Conservation (phyloP, 1,140 invertebrate genomes). For the Melitaea cinxia region DNA sequence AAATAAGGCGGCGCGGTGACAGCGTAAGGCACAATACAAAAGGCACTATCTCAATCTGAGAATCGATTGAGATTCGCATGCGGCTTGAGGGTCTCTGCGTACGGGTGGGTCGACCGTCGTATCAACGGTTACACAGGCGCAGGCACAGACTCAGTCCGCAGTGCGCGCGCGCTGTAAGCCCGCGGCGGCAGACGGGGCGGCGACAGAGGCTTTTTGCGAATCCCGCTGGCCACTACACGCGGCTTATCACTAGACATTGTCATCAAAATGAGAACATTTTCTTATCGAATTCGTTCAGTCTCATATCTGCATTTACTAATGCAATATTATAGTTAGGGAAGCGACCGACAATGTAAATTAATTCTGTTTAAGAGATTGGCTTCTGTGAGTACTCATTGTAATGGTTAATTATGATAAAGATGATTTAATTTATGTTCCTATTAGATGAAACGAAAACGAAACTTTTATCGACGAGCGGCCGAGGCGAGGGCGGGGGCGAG, state of each 20-base stretch:
- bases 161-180: background rate
- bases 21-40: slow-evolving; percentile 5
- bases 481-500: no score
- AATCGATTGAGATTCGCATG: slow-evolving; percentile 22
- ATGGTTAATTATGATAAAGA: background rate
- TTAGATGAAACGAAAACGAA: slow-evolving; percentile 16
- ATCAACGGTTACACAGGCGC: background rate
- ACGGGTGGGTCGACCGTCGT: background rate
- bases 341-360: background rate
- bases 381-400: background rate
- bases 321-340: background rate
- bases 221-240: background rate
- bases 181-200: slow-evolving; percentile 24
- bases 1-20: background rate
- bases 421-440: slow-evolving; percentile 28
- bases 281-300: background rate
- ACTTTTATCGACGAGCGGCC: slow-evolving; percentile 15
- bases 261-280: background rate
- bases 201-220: slow-evolving; percentile 28
- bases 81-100: background rate
- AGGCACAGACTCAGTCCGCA: background rate
- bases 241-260: background rate
- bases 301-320: background rate
- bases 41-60: slow-evolving; percentile 24
- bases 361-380: background rate